Evolutionary conservation across 2,888 invertebrate genomes (phyloP).

Genomic region (Sphecodes monilicornis): DNA sequence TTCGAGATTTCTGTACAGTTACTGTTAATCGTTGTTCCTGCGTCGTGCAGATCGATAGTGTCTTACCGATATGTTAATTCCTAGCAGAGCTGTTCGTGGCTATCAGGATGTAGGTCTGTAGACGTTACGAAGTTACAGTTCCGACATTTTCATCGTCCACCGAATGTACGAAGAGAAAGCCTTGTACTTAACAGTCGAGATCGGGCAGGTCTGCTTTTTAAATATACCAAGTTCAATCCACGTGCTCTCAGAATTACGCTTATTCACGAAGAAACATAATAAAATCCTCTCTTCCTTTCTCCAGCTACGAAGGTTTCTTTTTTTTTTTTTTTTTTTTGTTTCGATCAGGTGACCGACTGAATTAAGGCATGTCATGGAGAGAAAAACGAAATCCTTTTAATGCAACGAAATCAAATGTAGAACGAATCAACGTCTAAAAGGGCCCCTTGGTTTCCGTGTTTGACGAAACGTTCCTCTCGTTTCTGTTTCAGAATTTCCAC

Average conservation of each 20-base stretch:
- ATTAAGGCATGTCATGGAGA: neutral
- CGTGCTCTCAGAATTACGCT: neutral
- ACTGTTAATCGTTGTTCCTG: slow-evolving; percentile 4
- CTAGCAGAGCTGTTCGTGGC: neutral
- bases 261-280: neutral
- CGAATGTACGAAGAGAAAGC: neutral
- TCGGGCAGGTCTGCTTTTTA: slow-evolving; percentile 3
- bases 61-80: neutral
- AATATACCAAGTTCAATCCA: slow-evolving; percentile 39
- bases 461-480: slow-evolving; percentile 38
- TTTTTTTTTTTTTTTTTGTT: neutral
- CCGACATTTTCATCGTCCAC: neutral
- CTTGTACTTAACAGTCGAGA: slow-evolving; percentile 19
- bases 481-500: slow-evolving; percentile 63
- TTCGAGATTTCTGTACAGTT: neutral
- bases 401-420: neutral
- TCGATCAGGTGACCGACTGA: neutral
- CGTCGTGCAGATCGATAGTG: neutral
- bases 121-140: neutral
- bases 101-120: neutral
- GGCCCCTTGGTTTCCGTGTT: neutral
- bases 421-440: neutral
- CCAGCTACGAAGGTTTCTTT: neutral
- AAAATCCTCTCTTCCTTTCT: neutral
- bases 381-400: neutral